phyloP scores from a whole-genome alignment of 2,888 invertebrate species.

The Leptarthrus brevirostris region DNA sequence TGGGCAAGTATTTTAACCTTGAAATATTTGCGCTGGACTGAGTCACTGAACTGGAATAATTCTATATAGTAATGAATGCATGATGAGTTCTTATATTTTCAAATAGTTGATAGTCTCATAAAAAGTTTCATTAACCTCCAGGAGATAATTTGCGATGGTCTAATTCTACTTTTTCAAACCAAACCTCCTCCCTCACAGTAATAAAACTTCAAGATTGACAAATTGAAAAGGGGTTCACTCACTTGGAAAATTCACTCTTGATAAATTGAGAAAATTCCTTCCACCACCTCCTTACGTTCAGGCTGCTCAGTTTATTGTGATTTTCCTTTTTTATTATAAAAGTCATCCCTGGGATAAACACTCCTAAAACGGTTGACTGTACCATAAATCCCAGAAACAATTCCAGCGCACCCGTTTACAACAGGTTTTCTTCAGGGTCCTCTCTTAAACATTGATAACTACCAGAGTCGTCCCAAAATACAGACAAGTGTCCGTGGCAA shows the following conservation, averaged over 20 bases:
- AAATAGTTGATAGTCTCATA: conserved; percentile 27
- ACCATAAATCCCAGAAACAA: conserved; percentile 33
- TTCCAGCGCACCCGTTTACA: conserved; percentile 6
- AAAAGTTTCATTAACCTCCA: conserved; percentile 43
- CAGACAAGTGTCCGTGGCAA: conserved; percentile 53
- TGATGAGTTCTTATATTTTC: conserved; percentile 28
- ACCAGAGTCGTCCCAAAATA: not conserved
- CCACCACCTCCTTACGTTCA: conserved; percentile 49
- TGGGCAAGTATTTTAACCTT: no score
- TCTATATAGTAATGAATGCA: conserved; percentile 43
- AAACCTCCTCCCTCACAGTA: conserved; percentile 9
- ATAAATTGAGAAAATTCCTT: conserved; percentile 56
- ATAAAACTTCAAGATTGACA: conserved; percentile 53
- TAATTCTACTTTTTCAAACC: conserved; percentile 27
- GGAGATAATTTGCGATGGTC: not conserved
- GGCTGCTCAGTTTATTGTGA: conserved; percentile 52
- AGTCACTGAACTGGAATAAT: no score
- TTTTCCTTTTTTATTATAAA: conserved; percentile 53
- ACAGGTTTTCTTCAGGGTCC: not conserved
- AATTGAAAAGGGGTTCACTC: conserved; percentile 54
- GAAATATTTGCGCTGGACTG: no score
- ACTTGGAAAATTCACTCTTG: conserved; percentile 55
- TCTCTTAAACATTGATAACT: not conserved
- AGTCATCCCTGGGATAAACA: conserved; percentile 41
- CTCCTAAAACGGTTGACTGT: conserved; percentile 34